These are phyloP conservation scores for Poicephalus gulielmi DNA, from an alignment of 2,113 vertebrate species.

Conservation along the genomic window DNA sequence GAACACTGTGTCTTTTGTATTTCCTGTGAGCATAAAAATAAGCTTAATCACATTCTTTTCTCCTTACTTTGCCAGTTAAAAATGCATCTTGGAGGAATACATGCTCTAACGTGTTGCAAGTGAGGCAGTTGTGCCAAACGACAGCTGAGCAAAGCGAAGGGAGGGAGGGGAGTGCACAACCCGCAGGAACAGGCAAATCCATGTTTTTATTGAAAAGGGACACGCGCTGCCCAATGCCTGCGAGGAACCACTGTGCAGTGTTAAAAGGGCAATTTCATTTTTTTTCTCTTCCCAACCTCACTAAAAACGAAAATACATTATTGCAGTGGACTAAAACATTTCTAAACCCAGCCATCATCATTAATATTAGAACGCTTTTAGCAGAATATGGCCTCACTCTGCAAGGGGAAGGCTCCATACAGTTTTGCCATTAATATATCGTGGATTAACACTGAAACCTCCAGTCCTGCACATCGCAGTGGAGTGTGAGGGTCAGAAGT, in stretches of 20 bases:
- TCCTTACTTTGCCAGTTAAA: neutral
- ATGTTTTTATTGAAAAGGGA: neutral
- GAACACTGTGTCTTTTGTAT: conserved; percentile 36
- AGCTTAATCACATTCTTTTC: conserved; percentile 31
- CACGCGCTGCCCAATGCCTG: neutral
- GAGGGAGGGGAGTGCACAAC: neutral
- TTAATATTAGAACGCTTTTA: conserved; percentile 32
- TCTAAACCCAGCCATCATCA: neutral
- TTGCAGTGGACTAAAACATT: neutral
- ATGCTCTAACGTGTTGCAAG: neutral
- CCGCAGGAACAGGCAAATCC: neutral
- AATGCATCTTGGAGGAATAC: neutral
- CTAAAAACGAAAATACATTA: neutral
- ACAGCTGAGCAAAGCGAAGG: neutral
- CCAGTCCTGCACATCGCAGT: neutral
- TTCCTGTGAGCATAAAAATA: conserved; percentile 34
- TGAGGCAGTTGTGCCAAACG: neutral
- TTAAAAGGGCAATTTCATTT: neutral
- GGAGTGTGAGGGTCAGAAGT: conserved; percentile 51
- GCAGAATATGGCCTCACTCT: neutral
- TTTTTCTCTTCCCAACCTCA: neutral
- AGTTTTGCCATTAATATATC: neutral
- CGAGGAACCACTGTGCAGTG: neutral
- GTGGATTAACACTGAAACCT: neutral
- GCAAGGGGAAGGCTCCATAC: neutral